Conservation (phyloP, 2,888 invertebrate genomes). For the Cyrtodaria siliqua region DNA sequence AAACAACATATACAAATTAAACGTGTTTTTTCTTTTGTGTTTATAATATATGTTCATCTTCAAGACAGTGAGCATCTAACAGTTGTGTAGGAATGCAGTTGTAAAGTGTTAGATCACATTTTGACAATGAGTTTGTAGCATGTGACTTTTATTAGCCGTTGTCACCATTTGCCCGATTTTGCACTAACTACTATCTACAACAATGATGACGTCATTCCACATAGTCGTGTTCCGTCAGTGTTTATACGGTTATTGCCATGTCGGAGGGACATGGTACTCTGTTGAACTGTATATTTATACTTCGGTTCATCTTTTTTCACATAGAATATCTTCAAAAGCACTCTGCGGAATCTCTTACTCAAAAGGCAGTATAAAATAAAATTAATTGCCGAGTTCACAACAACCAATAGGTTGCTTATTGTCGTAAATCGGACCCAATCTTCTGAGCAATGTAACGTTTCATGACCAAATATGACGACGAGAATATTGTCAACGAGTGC, state of each 20-base stretch:
- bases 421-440: constrained; percentile 75
- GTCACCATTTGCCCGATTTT: no score
- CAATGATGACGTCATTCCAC: constrained; percentile 52
- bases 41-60: no score
- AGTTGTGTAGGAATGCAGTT: no score
- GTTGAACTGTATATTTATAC: constrained; percentile 66
- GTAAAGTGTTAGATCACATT: no score
- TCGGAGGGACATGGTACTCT: constrained; percentile 59
- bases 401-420: constrained; percentile 79
- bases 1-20: no score
- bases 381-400: constrained; percentile 83
- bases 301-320: constrained; percentile 61
- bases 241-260: constrained; percentile 28
- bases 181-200: no score
- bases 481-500: constrained; percentile 84
- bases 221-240: constrained; percentile 33
- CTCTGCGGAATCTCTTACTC: constrained; percentile 81
- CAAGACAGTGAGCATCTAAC: no score
- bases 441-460: constrained; percentile 65
- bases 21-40: no score
- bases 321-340: constrained; percentile 66
- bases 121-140: no score
- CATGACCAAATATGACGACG: constrained; percentile 73
- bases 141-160: no score
- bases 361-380: constrained; percentile 83